A percentile compares a stretch with the other conserved stretches of the same genome.
Evolutionary conservation across 2,888 invertebrate species (phyloP).

Genomic region (Drosophila colorata): DNA sequence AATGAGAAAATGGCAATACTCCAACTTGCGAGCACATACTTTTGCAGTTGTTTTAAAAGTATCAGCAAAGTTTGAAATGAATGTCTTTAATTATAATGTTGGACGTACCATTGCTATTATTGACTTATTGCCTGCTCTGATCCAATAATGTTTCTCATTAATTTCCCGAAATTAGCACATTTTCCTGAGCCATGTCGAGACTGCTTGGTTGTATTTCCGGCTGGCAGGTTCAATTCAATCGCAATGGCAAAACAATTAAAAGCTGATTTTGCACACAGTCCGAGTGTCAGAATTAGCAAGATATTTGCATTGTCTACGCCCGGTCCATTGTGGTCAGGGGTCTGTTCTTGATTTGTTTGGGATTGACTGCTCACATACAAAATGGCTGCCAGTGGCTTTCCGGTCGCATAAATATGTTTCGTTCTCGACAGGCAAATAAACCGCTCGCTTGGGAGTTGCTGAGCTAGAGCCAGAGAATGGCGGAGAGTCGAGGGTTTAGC

Average conservation of each 20-base stretch:
- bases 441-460: constrained; percentile 19
- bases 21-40: constrained; percentile 2
- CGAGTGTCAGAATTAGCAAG: constrained; percentile 7
- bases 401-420: constrained; percentile 30
- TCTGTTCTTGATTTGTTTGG: constrained; percentile 26
- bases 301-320: constrained; percentile 31
- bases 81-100: constrained; percentile 34
- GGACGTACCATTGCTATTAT: constrained; percentile 1
- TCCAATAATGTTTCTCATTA: not conserved
- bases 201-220: not conserved
- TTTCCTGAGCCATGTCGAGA: too few species aligned
- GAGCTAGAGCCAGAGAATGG: too few species aligned
- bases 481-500: not conserved
- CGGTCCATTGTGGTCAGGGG: constrained; percentile 7
- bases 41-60: constrained; percentile 22
- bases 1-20: constrained; percentile 18
- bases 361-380: constrained; percentile 29
- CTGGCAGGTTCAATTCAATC: constrained; percentile 4
- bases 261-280: constrained; percentile 15
- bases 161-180: not conserved
- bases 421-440: constrained; percentile 36
- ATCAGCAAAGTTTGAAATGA: constrained; percentile 17
- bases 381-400: constrained; percentile 38
- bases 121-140: not conserved
- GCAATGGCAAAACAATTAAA: constrained; percentile 17